phyloP scores from a whole-genome alignment of 2,797 vertebrate species.

The Merluccius polli region DNA sequence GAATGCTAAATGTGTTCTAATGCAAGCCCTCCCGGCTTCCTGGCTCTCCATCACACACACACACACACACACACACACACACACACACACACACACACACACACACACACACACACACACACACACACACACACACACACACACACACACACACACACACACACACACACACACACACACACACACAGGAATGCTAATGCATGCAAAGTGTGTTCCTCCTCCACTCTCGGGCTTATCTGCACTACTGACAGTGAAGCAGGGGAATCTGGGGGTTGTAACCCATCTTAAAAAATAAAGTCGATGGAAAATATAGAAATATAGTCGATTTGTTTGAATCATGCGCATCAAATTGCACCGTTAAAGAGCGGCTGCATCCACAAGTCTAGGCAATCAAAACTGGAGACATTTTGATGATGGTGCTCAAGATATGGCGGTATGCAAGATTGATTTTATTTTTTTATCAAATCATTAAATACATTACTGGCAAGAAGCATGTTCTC shows the following conservation, averaged over 20 bases:
- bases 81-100: not conserved
- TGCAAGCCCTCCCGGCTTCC: not conserved
- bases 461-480: slow-evolving; percentile 17
- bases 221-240: slow-evolving; percentile 49
- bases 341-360: not conserved
- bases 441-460: slow-evolving; percentile 11
- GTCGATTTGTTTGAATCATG: not conserved
- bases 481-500: slow-evolving; percentile 25
- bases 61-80: not conserved
- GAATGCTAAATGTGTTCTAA: slow-evolving; percentile 1
- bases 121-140: not conserved
- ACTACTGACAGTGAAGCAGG: slow-evolving; percentile 39
- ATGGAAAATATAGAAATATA: not conserved
- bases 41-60: not conserved
- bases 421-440: not conserved
- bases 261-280: not conserved
- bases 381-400: not conserved
- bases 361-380: not conserved
- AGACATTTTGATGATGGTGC: not conserved
- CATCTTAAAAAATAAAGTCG: not conserved
- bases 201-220: slow-evolving; percentile 54
- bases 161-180: not conserved
- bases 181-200: slow-evolving; percentile 43
- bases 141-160: not conserved
- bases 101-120: not conserved